phyloP scores from a whole-genome alignment of 2,888 invertebrate species.

The Vandiemenella viatica region DNA sequence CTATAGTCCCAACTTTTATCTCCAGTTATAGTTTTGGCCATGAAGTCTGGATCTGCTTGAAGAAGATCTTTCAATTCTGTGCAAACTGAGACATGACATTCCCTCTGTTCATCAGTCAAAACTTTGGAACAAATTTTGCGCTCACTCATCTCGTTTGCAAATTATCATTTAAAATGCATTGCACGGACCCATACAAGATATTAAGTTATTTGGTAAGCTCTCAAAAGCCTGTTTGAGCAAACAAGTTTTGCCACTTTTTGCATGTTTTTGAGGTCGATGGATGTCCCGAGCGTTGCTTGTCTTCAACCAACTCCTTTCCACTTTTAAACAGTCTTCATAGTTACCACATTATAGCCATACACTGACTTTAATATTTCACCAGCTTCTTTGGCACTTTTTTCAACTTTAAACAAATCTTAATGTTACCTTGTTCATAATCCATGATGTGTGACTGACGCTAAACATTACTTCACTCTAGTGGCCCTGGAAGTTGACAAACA shows the following conservation, averaged over 20 bases:
- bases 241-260: not conserved
- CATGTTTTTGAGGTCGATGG: not conserved
- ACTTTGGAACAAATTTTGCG: not conserved
- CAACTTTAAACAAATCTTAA: not conserved
- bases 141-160: not conserved
- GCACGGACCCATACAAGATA: not conserved
- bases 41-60: not conserved
- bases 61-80: not conserved
- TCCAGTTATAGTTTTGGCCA: not conserved
- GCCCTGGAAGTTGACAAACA: not conserved
- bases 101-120: not conserved
- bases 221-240: not conserved
- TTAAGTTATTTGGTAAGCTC: not conserved
- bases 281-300: not conserved
- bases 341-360: not conserved
- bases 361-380: not conserved
- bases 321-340: not conserved
- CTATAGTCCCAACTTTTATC: not conserved
- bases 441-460: not conserved
- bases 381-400: not conserved
- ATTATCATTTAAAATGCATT: not conserved
- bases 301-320: not conserved
- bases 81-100: conserved; percentile 1
- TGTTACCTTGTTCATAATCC: not conserved
- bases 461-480: too few species aligned